A percentile compares a stretch with the other conserved stretches of the same genome.
These are phyloP conservation scores for Corydoras maculifer DNA, from an alignment of 2,113 vertebrate genomes.

Conservation along the genomic window DNA sequence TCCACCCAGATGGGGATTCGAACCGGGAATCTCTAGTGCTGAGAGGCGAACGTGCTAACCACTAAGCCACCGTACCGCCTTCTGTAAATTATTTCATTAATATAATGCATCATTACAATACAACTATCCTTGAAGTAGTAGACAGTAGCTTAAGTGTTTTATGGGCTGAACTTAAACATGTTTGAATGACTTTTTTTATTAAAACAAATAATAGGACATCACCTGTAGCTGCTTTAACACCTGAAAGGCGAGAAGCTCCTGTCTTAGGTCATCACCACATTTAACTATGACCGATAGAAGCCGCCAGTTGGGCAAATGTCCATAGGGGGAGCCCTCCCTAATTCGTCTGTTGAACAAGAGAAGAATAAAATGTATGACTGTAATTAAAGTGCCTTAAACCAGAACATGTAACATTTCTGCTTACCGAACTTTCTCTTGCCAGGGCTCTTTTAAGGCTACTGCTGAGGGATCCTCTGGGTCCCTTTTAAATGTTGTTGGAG, in stretches of 20 bases:
- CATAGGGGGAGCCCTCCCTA: conserved; percentile 87
- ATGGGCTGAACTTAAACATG: too few relatives aligned
- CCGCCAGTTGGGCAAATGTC: conserved; percentile 86
- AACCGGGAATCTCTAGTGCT: too few relatives aligned
- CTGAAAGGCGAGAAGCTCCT: conserved; percentile 91
- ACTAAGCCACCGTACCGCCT: too few relatives aligned
- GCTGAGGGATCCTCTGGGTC: conserved; percentile 93
- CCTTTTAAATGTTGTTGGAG: conserved; percentile 82
- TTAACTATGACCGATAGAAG: conserved; percentile 94
- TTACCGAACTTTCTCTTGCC: conserved; percentile 94
- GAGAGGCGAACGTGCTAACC: too few relatives aligned
- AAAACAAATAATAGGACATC: neutral
- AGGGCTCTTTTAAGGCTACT: conserved; percentile 93
- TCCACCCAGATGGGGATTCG: too few relatives aligned
- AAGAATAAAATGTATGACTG: neutral
- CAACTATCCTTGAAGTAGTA: too few relatives aligned
- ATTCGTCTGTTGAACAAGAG: conserved; percentile 69
- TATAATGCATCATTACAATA: too few relatives aligned
- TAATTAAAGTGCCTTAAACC: neutral
- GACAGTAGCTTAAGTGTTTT: too few relatives aligned
- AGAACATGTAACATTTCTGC: conserved; percentile 28
- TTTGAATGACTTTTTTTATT: too few relatives aligned
- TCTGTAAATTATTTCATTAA: too few relatives aligned
- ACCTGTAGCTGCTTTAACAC: conserved; percentile 92
- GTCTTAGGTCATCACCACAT: conserved; percentile 88